Evolutionary conservation across 53 echinoderm and acorn worm genomes (phyloP).

Genomic region (Paracentrotus lividus): DNA sequence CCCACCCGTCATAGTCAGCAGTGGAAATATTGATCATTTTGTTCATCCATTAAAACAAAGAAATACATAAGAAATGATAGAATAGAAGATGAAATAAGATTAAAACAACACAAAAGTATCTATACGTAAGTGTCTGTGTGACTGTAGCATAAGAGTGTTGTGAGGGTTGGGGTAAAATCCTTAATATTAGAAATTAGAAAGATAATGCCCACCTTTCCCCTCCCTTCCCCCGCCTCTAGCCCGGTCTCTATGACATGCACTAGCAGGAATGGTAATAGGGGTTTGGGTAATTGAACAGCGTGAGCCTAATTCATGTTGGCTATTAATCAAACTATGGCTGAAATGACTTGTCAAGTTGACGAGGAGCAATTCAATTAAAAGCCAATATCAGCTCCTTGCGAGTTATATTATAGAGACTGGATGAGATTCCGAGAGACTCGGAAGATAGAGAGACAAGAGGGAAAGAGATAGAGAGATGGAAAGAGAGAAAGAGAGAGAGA

Average conservation of each 20-base stretch:
- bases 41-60: background rate
- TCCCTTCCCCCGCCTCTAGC: background rate
- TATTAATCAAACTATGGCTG: slow-evolving; percentile 40
- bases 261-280: background rate
- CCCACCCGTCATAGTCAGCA: no score
- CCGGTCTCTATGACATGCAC: background rate
- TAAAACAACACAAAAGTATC: no score
- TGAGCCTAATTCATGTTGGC: slow-evolving; percentile 51
- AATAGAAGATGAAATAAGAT: no score
- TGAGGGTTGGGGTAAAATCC: no score
- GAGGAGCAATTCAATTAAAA: slow-evolving; percentile 53
- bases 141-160: no score
- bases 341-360: background rate
- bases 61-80: no score
- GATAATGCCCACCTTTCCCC: background rate
- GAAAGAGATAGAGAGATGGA: background rate
- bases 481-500: background rate
- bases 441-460: background rate
- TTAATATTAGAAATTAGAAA: background rate
- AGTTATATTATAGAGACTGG: background rate
- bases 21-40: no score
- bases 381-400: background rate
- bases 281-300: slow-evolving; percentile 50
- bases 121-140: no score
- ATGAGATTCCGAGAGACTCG: background rate